These are phyloP conservation scores for Unio delphinus DNA, from an alignment of 2,888 invertebrate species.

Conservation along the genomic window DNA sequence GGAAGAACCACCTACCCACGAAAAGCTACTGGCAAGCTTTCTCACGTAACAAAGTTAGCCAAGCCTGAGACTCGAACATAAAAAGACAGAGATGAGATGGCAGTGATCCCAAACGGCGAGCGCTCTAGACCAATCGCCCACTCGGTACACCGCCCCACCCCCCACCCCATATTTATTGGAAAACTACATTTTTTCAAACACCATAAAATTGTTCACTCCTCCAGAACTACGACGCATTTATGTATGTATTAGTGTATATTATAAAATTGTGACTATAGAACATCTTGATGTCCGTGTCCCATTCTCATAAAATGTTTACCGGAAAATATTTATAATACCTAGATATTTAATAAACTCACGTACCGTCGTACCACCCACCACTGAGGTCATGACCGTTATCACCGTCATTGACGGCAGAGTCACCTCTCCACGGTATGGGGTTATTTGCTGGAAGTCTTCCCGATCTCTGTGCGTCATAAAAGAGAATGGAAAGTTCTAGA, in stretches of 20 bases:
- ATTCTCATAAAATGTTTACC: neutral
- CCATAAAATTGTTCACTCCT: no score
- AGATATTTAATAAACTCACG: conserved; percentile 1
- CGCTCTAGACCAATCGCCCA: no score
- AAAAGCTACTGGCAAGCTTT: no score
- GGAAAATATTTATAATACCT: neutral
- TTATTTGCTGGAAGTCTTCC: conserved; percentile 62
- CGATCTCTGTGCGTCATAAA: conserved; percentile 65
- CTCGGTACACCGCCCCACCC: no score
- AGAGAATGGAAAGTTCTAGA: conserved; percentile 59
- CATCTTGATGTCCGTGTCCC: neutral
- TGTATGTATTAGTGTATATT: neutral
- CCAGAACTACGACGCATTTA: no score
- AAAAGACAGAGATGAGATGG: no score
- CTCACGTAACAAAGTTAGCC: no score
- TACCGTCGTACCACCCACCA: conserved; percentile 35
- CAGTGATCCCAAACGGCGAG: no score
- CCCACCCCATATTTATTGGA: no score
- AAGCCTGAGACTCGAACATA: no score
- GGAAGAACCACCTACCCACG: no score
- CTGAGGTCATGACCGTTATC: conserved; percentile 30
- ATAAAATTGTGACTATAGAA: neutral
- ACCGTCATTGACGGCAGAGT: conserved; percentile 58
- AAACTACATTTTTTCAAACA: no score
- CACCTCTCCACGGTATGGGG: conserved; percentile 60